These are phyloP conservation scores for Pristionchus maxplancki DNA, from an alignment of 2,888 invertebrate species.

Conservation along the genomic window DNA sequence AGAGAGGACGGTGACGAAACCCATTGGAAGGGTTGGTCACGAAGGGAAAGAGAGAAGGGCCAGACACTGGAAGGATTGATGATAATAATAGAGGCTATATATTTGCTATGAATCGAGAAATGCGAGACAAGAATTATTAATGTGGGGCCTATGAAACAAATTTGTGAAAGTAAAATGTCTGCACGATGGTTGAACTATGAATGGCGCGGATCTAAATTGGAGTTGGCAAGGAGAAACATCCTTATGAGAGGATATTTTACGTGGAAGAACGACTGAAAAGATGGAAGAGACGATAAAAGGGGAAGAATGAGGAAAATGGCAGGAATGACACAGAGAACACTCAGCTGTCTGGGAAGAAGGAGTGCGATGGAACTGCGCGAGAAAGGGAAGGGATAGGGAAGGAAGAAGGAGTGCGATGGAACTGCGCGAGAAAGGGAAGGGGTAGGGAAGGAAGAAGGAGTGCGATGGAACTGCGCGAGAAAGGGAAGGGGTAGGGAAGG, in stretches of 20 bases:
- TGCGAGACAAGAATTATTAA: not conserved
- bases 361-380: not conserved
- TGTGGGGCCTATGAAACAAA: not conserved
- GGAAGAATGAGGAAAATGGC: conserved; percentile 31
- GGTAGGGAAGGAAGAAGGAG: not conserved
- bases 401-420: not conserved
- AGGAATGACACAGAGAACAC: not conserved
- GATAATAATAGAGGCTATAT: too few species aligned
- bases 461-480: not conserved
- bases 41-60: not conserved
- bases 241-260: not conserved
- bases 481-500: not conserved
- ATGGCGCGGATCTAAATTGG: not conserved
- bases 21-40: conserved; percentile 12
- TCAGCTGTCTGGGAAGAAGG: not conserved
- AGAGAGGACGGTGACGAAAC: not conserved
- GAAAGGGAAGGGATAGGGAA: too few species aligned
- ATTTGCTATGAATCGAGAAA: too few species aligned
- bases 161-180: too few species aligned
- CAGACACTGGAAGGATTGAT: not conserved
- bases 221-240: not conserved
- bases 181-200: too few species aligned
- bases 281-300: not conserved
- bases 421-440: too few species aligned
- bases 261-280: conserved; percentile 35